Percentiles rank a stretch among this genome's conserved stretches.
Evolutionary conservation across 2,888 invertebrate species (phyloP).

Genomic region (Metellina segmentata): DNA sequence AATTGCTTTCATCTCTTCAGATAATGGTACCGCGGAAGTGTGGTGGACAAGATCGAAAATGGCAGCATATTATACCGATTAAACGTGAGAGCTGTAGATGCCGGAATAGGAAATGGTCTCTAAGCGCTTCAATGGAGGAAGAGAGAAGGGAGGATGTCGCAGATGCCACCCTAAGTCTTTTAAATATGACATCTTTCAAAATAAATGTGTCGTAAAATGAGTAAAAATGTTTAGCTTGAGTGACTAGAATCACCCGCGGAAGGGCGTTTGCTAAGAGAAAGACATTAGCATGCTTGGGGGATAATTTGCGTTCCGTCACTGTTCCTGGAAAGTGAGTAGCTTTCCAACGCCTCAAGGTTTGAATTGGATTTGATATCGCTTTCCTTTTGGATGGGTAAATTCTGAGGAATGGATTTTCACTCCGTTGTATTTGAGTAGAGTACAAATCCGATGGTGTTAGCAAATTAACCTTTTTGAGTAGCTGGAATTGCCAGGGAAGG

Average conservation of each 20-base stretch:
- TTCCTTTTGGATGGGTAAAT: neutral
- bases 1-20: constrained; percentile 23
- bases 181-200: neutral
- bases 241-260: neutral
- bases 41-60: constrained; percentile 12
- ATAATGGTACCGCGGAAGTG: constrained; percentile 10
- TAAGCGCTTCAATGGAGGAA: neutral
- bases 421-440: neutral
- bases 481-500: no score
- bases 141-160: neutral
- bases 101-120: constrained; percentile 22
- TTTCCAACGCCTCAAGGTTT: neutral
- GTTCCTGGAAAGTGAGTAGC: neutral
- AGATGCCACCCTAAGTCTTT: neutral
- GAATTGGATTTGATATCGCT: neutral
- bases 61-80: constrained; percentile 33
- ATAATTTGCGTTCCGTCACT: neutral
- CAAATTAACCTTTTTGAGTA: no score
- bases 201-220: neutral
- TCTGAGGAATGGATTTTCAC: neutral
- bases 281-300: neutral
- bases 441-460: no score
- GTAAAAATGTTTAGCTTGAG: neutral
- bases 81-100: constrained; percentile 19
- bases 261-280: neutral